A percentile compares a stretch with the other conserved stretches of the same genome.
Evolutionary conservation across 2,797 vertebrate genomes (phyloP).

Genomic region (Dicrostonyx torquatus): DNA sequence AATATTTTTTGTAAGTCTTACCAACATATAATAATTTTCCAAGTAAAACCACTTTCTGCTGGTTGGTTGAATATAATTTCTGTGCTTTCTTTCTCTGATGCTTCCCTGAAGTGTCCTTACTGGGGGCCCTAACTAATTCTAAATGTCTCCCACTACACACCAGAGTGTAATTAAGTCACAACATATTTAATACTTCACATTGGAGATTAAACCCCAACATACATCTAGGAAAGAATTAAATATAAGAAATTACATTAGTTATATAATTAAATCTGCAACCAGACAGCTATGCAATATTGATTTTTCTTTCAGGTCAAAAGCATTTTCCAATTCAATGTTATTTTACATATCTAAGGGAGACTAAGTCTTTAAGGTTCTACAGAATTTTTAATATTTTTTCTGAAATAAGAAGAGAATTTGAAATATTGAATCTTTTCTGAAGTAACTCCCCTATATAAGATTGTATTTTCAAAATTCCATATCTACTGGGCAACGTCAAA

Average conservation of each 20-base stretch:
- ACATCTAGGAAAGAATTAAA: not conserved
- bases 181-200: not conserved
- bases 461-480: conserved; percentile 40
- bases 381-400: conserved; percentile 34
- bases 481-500: not conserved
- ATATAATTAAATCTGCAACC: not conserved
- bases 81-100: not conserved
- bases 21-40: not conserved
- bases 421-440: not conserved
- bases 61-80: not conserved
- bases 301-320: conserved; percentile 8
- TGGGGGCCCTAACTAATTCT: not conserved
- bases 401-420: conserved; percentile 23
- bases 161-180: not conserved
- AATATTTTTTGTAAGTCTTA: conserved; percentile 12
- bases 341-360: conserved; percentile 45
- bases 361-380: not conserved
- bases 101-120: accelerated
- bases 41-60: not conserved
- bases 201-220: not conserved
- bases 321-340: not conserved
- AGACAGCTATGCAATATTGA: not conserved
- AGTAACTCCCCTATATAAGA: not conserved
- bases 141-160: not conserved
- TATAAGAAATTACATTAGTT: not conserved